Evolutionary conservation across 2,888 invertebrate genomes (phyloP).

Genomic region (Lasioglossum lativentre): DNA sequence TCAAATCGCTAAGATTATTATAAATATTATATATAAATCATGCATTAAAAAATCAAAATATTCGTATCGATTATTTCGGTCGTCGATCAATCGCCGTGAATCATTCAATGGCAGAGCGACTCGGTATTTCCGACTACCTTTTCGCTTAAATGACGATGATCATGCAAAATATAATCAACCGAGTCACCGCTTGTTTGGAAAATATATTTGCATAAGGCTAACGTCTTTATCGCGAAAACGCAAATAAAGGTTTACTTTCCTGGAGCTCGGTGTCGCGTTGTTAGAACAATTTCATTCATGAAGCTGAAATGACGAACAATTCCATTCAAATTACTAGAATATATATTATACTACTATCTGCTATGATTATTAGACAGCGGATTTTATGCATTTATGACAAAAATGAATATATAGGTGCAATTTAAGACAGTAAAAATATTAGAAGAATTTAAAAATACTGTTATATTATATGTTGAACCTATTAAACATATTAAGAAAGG

Average conservation of each 20-base stretch:
- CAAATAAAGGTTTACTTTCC: not conserved
- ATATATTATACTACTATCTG: not conserved
- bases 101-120: not conserved
- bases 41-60: not conserved
- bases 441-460: too few species aligned
- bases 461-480: too few species aligned
- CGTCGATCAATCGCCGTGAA: slow-evolving; percentile 1
- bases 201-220: slow-evolving; percentile 13
- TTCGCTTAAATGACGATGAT: not conserved
- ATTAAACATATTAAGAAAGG: too few species aligned
- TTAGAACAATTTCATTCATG: not conserved
- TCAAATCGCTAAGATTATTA: not conserved
- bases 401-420: too few species aligned
- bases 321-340: not conserved
- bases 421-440: too few species aligned
- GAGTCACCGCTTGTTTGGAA: not conserved
- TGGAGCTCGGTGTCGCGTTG: not conserved
- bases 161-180: not conserved
- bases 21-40: not conserved
- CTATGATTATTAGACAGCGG: too few species aligned
- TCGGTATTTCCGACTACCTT: slow-evolving; percentile 30
- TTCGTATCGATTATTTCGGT: not conserved
- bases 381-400: too few species aligned
- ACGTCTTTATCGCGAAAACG: slow-evolving; percentile 9
- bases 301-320: not conserved